Percentiles rank a stretch among this genome's conserved stretches.
phyloP scores from a whole-genome alignment of 1,140 invertebrate genomes.

The Popillia japonica region DNA sequence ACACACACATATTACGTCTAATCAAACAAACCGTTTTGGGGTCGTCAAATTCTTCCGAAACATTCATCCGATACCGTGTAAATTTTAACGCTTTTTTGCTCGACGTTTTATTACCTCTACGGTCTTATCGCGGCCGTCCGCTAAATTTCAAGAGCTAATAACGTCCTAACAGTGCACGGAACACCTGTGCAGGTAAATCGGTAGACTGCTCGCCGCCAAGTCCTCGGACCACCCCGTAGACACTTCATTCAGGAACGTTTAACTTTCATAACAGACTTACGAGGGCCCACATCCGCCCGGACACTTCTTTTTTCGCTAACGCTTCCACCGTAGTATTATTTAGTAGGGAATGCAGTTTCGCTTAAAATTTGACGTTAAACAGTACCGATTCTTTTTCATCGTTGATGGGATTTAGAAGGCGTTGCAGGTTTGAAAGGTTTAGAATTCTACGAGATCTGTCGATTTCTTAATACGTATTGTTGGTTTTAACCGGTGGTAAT shows the following conservation, averaged over 20 bases:
- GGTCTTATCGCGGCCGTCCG: conserved; percentile 15
- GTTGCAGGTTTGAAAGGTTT: conserved; percentile 15
- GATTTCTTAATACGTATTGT: conserved; percentile 19
- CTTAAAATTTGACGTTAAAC: conserved; percentile 10
- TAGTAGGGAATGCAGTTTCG: neutral
- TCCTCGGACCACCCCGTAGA: conserved; percentile 31
- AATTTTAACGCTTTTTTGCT: conserved; percentile 27
- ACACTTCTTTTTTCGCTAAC: neutral
- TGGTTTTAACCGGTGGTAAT: neutral
- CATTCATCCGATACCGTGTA: neutral
- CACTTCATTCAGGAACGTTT: conserved; percentile 37
- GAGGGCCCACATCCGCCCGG: conserved; percentile 31
- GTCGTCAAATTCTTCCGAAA: neutral
- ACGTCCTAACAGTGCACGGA: neutral
- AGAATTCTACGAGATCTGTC: conserved; percentile 16
- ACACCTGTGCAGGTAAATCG: conserved; percentile 34
- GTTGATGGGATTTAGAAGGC: neutral
- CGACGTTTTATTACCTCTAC: neutral
- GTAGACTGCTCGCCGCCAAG: conserved; percentile 36
- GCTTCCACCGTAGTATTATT: neutral
- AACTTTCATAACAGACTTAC: conserved; percentile 38
- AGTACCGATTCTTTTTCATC: neutral
- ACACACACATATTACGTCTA: neutral
- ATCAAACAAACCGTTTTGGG: neutral
- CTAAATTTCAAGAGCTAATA: conserved; percentile 35